phyloP scores from a whole-genome alignment of 2,797 vertebrate species.

The Zonotrichia albicollis region DNA sequence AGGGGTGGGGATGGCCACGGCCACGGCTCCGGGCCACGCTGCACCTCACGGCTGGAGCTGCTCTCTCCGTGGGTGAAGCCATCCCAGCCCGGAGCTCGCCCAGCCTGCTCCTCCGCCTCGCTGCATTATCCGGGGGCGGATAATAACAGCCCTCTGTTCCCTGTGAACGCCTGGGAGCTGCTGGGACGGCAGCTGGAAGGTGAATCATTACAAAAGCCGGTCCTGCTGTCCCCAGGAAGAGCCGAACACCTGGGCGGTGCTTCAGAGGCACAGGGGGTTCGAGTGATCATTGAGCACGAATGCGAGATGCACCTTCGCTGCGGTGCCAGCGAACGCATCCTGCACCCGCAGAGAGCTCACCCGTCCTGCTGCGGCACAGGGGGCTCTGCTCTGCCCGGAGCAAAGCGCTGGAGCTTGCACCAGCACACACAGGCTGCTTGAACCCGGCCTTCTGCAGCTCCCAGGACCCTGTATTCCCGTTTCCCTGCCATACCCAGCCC shows the following conservation, averaged over 20 bases:
- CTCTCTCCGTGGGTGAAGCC: background rate
- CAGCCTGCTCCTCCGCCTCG: conserved; percentile 1
- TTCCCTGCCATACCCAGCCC: background rate
- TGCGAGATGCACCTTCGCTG: fast-evolving
- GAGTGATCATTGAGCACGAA: background rate
- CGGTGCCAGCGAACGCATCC: fast-evolving
- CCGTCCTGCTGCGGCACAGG: fast-evolving
- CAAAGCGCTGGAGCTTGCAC: background rate
- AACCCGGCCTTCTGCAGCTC: background rate
- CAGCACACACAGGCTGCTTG: background rate
- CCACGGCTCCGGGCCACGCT: fast-evolving
- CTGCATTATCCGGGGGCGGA: background rate
- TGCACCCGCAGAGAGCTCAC: fast-evolving
- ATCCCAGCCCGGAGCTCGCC: background rate
- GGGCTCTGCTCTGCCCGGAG: background rate
- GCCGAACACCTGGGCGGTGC: background rate
- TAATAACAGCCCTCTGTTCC: conserved; percentile 15
- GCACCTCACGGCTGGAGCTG: fast-evolving
- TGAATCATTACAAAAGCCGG: background rate
- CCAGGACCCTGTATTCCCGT: fast-evolving
- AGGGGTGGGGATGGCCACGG: background rate
- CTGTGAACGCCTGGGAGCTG: background rate
- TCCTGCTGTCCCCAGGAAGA: background rate
- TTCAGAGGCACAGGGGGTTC: background rate
- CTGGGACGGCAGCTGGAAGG: background rate